Evolutionary conservation across 2,113 vertebrate species (phyloP).

Genomic region (Hyla sarda): DNA sequence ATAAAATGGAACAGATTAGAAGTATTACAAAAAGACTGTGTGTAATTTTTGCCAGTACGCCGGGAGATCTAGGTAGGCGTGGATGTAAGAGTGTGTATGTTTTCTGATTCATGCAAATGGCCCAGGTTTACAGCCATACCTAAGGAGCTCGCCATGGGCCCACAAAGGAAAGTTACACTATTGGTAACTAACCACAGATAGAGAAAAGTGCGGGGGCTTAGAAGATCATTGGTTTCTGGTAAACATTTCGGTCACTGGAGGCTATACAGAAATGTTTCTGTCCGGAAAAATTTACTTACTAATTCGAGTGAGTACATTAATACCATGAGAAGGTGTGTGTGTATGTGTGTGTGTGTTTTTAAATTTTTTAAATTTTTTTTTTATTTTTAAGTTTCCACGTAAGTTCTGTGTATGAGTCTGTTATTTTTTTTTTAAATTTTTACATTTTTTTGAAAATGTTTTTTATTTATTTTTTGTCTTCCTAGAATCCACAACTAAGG

Average conservation of each 20-base stretch:
- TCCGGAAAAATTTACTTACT: neutral
- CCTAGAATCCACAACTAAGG: too few species aligned
- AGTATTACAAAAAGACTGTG: neutral
- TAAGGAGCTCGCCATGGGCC: neutral
- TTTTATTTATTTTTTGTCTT: too few species aligned
- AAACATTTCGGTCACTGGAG: neutral
- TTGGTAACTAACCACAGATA: neutral
- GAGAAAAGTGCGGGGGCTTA: neutral
- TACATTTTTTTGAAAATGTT: too few species aligned
- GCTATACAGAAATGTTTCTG: neutral
- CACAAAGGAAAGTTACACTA: conserved; percentile 48
- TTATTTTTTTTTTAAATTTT: neutral
- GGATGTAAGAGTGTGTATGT: neutral
- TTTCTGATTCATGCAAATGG: conserved; percentile 28
- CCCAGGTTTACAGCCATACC: neutral
- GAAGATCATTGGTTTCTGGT: neutral
- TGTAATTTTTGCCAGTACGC: neutral
- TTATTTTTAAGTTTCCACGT: neutral
- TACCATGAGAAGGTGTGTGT: neutral
- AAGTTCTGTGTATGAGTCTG: neutral
- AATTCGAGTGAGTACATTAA: neutral
- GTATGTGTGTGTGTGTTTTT: too few species aligned
- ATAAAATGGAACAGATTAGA: neutral
- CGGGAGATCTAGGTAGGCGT: neutral
- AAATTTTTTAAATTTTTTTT: neutral